Base-by-base conservation (phyloP, 2,113 vertebrate species). In the Parus major region DNA sequence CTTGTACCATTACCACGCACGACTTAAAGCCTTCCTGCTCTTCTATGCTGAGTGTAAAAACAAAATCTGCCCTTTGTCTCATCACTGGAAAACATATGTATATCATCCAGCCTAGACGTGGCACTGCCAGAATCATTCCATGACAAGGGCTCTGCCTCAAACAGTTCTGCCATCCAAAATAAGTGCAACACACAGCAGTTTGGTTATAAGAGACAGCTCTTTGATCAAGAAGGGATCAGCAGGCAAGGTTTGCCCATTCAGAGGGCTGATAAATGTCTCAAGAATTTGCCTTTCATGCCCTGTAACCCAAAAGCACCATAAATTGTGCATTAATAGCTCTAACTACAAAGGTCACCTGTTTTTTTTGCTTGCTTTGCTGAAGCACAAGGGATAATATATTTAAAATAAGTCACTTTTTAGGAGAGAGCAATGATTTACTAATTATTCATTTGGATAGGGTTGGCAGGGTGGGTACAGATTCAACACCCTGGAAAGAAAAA, bases 51-150 rank as follows among this genome's bases (percentile, higher is more conserved):
- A 77, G 66, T 22, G 77, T 28, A 56, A 86, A 89, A 84, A 61
- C 70, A 89, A 91, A 89, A 79, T 39, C 87, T 77, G 50, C 22
- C 73, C 46, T 85, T 80, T 84, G 82, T 61, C 39, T 95, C 84
- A 31, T 5, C 1, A 5, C 23, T 70, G 75, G 75, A 80, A 84
- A 91, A 79, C 70, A 27, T 13, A 25, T 0, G 31, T 27, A 27
- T 36, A 20, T n/a, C 5, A 3, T 13, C 41, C 61, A 57, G 55
- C 0, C 0, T 1, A 82, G 80, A 68, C 4, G 33, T 61, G 82
- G 70, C 87, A 42, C 50, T 50, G 66, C 49, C 84, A 77, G 57
- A 92, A 82, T 61, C 53, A 3, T 2, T 46, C 17, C 8, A 8
- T 1, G 49, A 64, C 73, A 66, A 63, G 25, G 63, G 11, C 83